A percentile compares a stretch with the other conserved stretches of the same genome.
Evolutionary conservation across 2,888 invertebrate genomes (phyloP).

Genomic region (Hirtodrosophila alboralis): DNA sequence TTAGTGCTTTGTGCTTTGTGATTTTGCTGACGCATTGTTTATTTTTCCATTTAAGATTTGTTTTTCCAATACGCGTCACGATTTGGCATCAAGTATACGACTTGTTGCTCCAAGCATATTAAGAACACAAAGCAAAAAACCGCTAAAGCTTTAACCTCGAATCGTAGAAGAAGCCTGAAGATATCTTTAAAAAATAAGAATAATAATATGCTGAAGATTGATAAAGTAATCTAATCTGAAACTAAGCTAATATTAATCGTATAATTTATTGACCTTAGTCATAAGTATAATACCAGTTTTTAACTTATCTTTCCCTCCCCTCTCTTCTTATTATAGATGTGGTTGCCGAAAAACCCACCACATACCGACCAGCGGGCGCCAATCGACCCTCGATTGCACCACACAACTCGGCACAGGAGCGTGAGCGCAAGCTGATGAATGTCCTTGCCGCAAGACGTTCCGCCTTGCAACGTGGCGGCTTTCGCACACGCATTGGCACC

Average conservation of each 20-base stretch:
- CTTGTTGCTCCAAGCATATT: slow-evolving; percentile 3
- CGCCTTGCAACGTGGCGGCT: slow-evolving; percentile 86
- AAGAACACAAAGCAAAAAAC: slow-evolving; percentile 2
- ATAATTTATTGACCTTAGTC: too few species aligned
- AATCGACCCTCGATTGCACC: slow-evolving; percentile 66
- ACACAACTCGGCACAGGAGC: slow-evolving; percentile 81
- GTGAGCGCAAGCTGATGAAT: slow-evolving; percentile 86
- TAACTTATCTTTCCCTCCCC: slow-evolving; percentile 22
- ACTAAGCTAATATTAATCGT: too few species aligned
- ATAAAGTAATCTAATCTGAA: too few species aligned
- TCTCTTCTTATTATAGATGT: slow-evolving; percentile 56
- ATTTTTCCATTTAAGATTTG: slow-evolving; percentile 54
- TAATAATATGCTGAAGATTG: neutral
- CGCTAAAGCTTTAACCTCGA: slow-evolving; percentile 4
- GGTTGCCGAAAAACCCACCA: slow-evolving; percentile 72
- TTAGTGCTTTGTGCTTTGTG: too few species aligned
- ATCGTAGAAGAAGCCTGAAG: slow-evolving; percentile 13
- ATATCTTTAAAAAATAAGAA: neutral
- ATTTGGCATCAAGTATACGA: slow-evolving; percentile 59
- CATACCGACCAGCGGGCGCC: slow-evolving; percentile 71
- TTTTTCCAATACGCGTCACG: slow-evolving; percentile 70
- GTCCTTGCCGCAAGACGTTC: slow-evolving; percentile 87
- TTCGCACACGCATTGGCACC: slow-evolving; percentile 83
- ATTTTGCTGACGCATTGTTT: slow-evolving; percentile 57
- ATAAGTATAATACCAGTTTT: too few species aligned